A percentile compares a stretch with the other conserved stretches of the same genome.
Conservation (phyloP, 2,797 vertebrate genomes). For the Champsocephalus esox region DNA sequence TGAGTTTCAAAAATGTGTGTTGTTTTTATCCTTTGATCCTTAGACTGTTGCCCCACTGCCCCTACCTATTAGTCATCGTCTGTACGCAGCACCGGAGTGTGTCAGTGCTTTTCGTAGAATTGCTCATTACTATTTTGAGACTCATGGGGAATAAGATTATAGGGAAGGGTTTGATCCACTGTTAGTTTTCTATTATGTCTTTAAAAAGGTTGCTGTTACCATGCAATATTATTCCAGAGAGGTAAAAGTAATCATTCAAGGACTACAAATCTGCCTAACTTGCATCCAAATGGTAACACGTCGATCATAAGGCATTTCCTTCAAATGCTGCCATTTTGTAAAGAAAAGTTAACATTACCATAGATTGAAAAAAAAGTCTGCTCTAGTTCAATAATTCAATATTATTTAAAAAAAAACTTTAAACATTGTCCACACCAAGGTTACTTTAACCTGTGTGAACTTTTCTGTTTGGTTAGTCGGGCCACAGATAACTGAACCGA, state of each 20-base stretch:
- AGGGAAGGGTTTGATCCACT: not conserved
- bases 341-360: not conserved
- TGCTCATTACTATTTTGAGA: not conserved
- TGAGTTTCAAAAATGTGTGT: conserved; percentile 82
- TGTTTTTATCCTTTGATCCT: conserved; percentile 53
- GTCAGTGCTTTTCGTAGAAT: not conserved
- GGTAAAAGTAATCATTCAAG: not conserved
- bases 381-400: not conserved
- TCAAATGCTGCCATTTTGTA: not conserved
- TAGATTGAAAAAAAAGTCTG: not conserved
- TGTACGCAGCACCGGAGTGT: not conserved
- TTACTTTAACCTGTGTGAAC: not conserved
- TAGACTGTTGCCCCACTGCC: conserved; percentile 39
- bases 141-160: not conserved
- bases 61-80: conserved; percentile 1
- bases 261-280: not conserved
- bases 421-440: not conserved
- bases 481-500: not conserved
- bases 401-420: not conserved
- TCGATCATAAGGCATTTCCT: not conserved
- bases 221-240: not conserved
- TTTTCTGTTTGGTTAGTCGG: not conserved
- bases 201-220: not conserved
- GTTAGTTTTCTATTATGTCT: not conserved
- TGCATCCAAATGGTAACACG: not conserved